phyloP scores from a whole-genome alignment of 1,140 invertebrate genomes.

The Metopolophium dirhodum region DNA sequence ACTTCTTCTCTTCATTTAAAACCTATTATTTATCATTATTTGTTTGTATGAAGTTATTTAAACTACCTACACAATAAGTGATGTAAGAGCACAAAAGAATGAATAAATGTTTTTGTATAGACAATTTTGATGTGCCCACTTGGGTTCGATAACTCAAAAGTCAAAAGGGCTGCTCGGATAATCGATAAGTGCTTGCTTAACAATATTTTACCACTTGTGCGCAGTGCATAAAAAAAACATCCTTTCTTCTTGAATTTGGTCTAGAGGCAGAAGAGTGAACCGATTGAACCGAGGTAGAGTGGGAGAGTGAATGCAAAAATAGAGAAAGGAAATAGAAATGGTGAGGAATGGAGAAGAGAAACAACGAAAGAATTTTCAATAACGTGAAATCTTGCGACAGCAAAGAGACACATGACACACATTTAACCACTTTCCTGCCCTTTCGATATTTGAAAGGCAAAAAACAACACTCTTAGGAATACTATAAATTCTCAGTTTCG shows the following conservation, averaged over 20 bases:
- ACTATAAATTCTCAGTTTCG: constrained; percentile 43
- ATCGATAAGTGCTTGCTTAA: constrained; percentile 22
- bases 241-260: neutral
- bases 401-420: constrained; percentile 55
- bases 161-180: neutral
- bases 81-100: neutral
- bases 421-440: constrained; percentile 53
- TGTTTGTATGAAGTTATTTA: neutral
- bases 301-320: neutral
- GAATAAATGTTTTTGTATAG: neutral
- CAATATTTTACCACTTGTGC: constrained; percentile 27
- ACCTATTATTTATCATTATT: neutral
- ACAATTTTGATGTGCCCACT: constrained; percentile 2
- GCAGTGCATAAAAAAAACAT: neutral
- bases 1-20: neutral
- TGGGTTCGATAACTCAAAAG: neutral
- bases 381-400: constrained; percentile 52
- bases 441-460: constrained; percentile 24
- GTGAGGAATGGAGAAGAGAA: constrained; percentile 1
- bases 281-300: neutral
- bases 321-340: neutral
- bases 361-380: constrained; percentile 56
- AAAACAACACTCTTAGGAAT: constrained; percentile 51
- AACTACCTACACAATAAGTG: neutral
- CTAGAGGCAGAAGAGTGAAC: neutral